Base-by-base conservation (phyloP, 2,888 invertebrate species). In the Drosophila quasianomalipes region DNA sequence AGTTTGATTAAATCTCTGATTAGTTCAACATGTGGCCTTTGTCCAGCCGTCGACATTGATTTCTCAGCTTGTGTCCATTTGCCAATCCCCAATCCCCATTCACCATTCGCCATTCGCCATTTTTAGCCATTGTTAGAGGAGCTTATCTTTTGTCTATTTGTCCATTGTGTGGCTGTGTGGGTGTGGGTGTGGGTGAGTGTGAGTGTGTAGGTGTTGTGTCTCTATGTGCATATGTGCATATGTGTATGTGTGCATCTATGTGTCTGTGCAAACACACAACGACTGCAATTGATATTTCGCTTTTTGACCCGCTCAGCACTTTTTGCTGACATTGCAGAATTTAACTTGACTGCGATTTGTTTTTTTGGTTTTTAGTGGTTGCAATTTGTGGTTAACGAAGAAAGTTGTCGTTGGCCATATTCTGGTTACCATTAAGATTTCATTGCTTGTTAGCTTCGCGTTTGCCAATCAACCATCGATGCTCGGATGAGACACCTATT, bases 1-100 rank as follows among this genome's bases (percentile, higher is more conserved):
- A 67, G 68, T 82, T 90, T 89, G 86, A 90, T 86, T 90, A 87
- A 76, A 84, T 86, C 86, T 86, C 79, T 89, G 86, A 86, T 86
- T 86, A 76, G 82, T 76, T 79, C 61, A 74, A 74, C 83, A 85
- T 83, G 81, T 74, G 85, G 88, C 87, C 65, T 86, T 88, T 88
- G 83, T 89, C 72, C 73, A 70, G 55, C 41, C 31, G 54, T 59
- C 68, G 75, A 64, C 86, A 89, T 89, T 90, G 89, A 83, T 89
- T 89, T 86, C 75, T 79, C 83, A 69, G 89, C 87, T 75, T 73
- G 85, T 71, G 82, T 68, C 60, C 75, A 37, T 53, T 61, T 66
- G 41, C 70, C 62, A 67, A 57, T 52, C 65, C 66, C 59, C 68
- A 37, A 31, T 14, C 59, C 69, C 31, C 53, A 30, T 12, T 12